Conservation (phyloP, 2,797 vertebrate species). For the Natrix natrix region DNA sequence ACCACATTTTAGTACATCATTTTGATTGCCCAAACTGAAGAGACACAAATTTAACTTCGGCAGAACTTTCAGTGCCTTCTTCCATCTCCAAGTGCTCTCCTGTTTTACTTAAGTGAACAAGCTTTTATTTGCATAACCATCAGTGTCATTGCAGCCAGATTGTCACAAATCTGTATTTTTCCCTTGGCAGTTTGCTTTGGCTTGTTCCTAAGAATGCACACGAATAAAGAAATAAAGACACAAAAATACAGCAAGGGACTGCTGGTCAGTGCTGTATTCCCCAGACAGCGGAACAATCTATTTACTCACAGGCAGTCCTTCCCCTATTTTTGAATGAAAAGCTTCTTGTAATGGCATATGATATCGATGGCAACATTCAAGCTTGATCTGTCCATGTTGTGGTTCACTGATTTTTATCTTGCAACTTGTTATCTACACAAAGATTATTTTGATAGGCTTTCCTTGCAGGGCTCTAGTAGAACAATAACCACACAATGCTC, state of each 20-base stretch:
- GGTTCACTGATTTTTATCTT: conserved; percentile 37
- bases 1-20: not conserved
- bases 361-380: not conserved
- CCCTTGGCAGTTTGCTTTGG: conserved; percentile 5
- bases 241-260: conserved; percentile 8
- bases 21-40: not conserved
- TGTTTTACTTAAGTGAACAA: not conserved
- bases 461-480: not conserved
- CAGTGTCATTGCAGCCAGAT: not conserved
- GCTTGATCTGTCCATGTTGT: conserved; percentile 11
- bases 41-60: not conserved
- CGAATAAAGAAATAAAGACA: not conserved
- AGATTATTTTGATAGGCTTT: conserved; percentile 4
- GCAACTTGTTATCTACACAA: not conserved
- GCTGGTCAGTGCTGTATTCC: not conserved
- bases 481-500: not conserved
- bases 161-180: conserved; percentile 29
- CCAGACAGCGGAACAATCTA: not conserved
- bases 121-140: conserved; percentile 4
- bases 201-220: not conserved
- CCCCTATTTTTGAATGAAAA: not conserved
- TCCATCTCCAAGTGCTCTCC: not conserved
- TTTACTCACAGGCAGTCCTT: not conserved
- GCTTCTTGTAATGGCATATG: not conserved
- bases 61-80: conserved; percentile 7